phyloP scores from a whole-genome alignment of 2,113 vertebrate species.

The Lepus americanus region DNA sequence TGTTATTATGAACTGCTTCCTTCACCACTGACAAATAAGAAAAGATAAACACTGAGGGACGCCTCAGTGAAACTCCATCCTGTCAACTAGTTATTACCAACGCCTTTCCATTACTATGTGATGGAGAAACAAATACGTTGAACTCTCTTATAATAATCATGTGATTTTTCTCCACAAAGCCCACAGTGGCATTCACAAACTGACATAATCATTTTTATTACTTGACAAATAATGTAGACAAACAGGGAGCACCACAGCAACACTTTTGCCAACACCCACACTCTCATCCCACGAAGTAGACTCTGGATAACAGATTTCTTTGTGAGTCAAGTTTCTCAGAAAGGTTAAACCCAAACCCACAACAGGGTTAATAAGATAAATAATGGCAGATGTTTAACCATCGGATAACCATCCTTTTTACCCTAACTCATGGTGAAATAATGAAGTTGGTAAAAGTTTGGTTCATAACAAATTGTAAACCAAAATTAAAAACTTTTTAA shows the following conservation, averaged over 20 bases:
- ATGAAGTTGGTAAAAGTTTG: constrained; percentile 55
- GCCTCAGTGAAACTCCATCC: not conserved
- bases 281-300: constrained; percentile 68
- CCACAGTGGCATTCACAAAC: constrained; percentile 33
- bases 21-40: constrained; percentile 62
- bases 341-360: constrained; percentile 51
- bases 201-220: constrained; percentile 42
- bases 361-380: constrained; percentile 71
- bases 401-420: constrained; percentile 56
- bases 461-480: constrained; percentile 14
- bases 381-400: constrained; percentile 9
- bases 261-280: not conserved
- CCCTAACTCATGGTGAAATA: constrained; percentile 53
- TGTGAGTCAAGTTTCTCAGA: constrained; percentile 35
- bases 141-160: constrained; percentile 34
- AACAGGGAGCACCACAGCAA: not conserved
- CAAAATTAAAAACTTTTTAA: constrained; percentile 61
- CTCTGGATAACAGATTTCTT: constrained; percentile 46
- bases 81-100: constrained; percentile 34
- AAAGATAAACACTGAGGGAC: constrained; percentile 43
- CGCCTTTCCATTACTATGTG: constrained; percentile 23
- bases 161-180: constrained; percentile 47
- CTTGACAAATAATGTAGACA: constrained; percentile 64
- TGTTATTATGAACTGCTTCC: constrained; percentile 62
- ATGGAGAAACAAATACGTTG: not conserved